Conservation (phyloP, 2,797 vertebrate species). For the Coranthus polyacanthus region DNA sequence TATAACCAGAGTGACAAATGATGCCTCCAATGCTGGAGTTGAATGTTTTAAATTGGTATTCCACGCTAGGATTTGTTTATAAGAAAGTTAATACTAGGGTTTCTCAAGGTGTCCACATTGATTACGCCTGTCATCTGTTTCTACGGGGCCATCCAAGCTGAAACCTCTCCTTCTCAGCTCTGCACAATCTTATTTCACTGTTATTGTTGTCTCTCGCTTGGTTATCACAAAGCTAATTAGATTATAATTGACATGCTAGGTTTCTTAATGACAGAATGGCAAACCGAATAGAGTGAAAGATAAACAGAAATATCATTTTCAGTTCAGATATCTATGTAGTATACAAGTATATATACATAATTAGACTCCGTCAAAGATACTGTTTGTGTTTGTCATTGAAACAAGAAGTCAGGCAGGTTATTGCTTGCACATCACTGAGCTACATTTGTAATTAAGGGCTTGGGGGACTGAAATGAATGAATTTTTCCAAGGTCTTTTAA, state of each 20-base stretch:
- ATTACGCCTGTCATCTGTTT: constrained; percentile 61
- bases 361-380: constrained; percentile 29
- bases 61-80: constrained; percentile 59
- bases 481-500: constrained; percentile 20
- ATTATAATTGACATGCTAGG: constrained; percentile 35
- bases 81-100: constrained; percentile 56
- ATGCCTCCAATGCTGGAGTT: constrained; percentile 17
- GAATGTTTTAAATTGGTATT: constrained; percentile 46
- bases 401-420: constrained; percentile 19
- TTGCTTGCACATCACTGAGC: constrained; percentile 26
- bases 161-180: constrained; percentile 15
- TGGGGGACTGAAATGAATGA: constrained; percentile 16
- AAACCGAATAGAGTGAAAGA: constrained; percentile 20
- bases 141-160: constrained; percentile 8
- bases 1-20: constrained; percentile 46
- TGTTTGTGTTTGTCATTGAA: constrained; percentile 37
- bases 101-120: constrained; percentile 60
- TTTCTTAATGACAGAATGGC: constrained; percentile 28
- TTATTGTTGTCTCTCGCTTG: constrained; percentile 29
- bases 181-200: constrained; percentile 22
- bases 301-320: constrained; percentile 21
- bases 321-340: not conserved
- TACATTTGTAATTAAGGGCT: constrained; percentile 38
- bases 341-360: not conserved
- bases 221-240: constrained; percentile 54